Conservation (phyloP, 2,888 invertebrate genomes). For the Parnassius smintheus region DNA sequence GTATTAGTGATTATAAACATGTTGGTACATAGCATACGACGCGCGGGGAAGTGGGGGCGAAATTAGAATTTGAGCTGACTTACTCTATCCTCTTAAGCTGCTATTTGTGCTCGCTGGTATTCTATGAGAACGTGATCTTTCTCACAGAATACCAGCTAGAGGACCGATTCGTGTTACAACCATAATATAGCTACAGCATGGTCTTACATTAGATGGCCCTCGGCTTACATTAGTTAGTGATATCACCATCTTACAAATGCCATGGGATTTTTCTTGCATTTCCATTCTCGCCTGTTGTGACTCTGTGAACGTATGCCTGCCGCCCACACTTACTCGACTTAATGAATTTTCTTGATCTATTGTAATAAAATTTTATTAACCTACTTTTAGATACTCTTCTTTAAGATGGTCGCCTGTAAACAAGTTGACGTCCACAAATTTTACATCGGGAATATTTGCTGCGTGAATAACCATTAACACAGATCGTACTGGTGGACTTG, state of each 20-base stretch:
- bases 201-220: not conserved
- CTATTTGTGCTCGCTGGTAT: too few species aligned
- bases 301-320: too few species aligned
- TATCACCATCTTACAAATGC: not conserved
- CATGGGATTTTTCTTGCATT: not conserved
- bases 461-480: slow-evolving; percentile 54
- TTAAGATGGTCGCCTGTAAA: slow-evolving; percentile 54
- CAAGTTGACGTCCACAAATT: slow-evolving; percentile 51
- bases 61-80: too few species aligned
- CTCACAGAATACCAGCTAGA: too few species aligned
- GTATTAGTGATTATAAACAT: too few species aligned
- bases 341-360: not conserved
- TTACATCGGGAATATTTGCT: slow-evolving; percentile 49
- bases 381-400: slow-evolving; percentile 67
- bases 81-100: too few species aligned
- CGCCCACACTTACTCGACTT: not conserved
- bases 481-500: slow-evolving; percentile 58
- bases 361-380: not conserved
- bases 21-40: too few species aligned
- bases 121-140: too few species aligned
- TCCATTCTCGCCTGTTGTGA: not conserved
- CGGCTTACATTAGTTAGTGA: not conserved
- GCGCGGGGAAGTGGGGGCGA: too few species aligned
- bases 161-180: too few species aligned
- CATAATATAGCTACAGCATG: not conserved